A percentile compares a stretch with the other conserved stretches of the same genome.
phyloP scores from a whole-genome alignment of 2,797 vertebrate species.

The Schizopygopsis malacanthus region DNA sequence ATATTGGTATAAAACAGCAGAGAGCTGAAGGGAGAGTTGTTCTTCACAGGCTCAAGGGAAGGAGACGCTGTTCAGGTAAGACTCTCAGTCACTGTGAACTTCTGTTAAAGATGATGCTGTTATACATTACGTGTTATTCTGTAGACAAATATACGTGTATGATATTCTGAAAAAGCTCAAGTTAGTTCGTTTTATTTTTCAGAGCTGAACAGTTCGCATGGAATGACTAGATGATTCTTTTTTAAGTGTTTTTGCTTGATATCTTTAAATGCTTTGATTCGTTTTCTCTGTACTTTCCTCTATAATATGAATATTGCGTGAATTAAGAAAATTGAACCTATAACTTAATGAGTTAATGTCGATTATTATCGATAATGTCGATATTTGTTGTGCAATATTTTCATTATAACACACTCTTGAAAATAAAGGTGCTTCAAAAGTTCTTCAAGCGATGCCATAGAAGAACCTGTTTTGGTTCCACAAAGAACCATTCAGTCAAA shows the following conservation, averaged over 20 bases:
- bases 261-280: background rate
- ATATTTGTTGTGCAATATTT: background rate
- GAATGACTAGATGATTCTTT: background rate
- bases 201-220: background rate
- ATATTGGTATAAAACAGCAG: slow-evolving; percentile 81
- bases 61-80: slow-evolving; percentile 59
- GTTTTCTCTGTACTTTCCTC: background rate
- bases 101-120: background rate
- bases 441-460: no score
- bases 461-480: no score
- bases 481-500: no score
- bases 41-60: slow-evolving; percentile 65
- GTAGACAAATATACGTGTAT: background rate
- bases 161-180: background rate
- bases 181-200: background rate
- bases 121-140: no score
- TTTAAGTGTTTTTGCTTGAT: no score
- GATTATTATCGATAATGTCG: background rate
- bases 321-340: background rate
- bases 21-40: slow-evolving; percentile 64
- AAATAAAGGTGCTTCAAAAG: no score
- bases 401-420: background rate
- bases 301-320: background rate
- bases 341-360: background rate
- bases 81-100: background rate